Evolutionary conservation across 2,888 invertebrate species (phyloP).

Genomic region (Amitus sp.): DNA sequence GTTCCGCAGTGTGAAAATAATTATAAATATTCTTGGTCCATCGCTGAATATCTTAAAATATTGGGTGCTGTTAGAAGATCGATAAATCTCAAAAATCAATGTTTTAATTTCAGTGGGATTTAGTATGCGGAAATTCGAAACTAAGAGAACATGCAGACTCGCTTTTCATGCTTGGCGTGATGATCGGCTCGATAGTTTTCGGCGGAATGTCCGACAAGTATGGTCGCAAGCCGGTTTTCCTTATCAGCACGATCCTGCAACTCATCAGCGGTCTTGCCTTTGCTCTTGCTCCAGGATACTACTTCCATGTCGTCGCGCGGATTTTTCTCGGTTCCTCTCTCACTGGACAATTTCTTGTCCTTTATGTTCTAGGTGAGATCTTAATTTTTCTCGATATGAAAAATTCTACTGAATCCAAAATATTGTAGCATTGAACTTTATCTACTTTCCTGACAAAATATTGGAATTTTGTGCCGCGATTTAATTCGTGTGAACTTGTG

Average conservation of each 20-base stretch:
- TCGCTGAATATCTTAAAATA: too few relatives aligned
- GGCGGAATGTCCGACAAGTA: constrained; percentile 78
- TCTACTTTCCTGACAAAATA: too few relatives aligned
- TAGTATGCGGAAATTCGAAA: constrained; percentile 74
- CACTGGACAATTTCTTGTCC: constrained; percentile 81
- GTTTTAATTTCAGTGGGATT: constrained; percentile 71
- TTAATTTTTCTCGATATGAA: too few relatives aligned
- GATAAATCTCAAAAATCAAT: too few relatives aligned
- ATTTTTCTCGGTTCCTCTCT: constrained; percentile 78
- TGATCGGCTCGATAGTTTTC: constrained; percentile 77
- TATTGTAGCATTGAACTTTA: too few relatives aligned
- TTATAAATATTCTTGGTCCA: too few relatives aligned
- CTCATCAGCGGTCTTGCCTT: constrained; percentile 75
- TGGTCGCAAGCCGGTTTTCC: constrained; percentile 78
- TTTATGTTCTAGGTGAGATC: constrained; percentile 82
- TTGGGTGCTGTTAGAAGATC: too few relatives aligned
- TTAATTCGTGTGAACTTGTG: too few relatives aligned
- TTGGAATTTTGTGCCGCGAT: too few relatives aligned
- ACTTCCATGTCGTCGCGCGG: constrained; percentile 74
- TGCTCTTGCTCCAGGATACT: constrained; percentile 75
- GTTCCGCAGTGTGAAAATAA: too few relatives aligned
- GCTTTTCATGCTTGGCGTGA: constrained; percentile 77
- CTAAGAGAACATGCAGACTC: constrained; percentile 74
- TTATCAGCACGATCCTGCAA: constrained; percentile 76
- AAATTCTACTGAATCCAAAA: too few relatives aligned